A percentile compares a stretch with the other conserved stretches of the same genome.
phyloP scores from a whole-genome alignment of 2,113 vertebrate genomes.

The Psittacara wagleri region DNA sequence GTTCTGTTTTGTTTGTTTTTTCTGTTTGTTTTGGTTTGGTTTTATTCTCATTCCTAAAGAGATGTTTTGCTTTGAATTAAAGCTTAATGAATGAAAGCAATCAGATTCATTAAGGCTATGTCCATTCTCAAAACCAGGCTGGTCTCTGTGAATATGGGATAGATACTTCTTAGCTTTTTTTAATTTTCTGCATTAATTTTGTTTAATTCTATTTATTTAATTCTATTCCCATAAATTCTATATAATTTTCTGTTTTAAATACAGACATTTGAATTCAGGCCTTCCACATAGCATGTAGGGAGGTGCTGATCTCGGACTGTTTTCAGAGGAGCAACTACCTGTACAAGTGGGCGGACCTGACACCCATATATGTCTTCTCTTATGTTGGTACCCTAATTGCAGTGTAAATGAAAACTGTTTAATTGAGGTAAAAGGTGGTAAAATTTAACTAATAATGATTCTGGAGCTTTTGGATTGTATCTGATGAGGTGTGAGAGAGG shows the following conservation, averaged over 20 bases:
- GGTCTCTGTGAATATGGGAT: neutral
- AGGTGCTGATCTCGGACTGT: neutral
- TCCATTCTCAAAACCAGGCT: neutral
- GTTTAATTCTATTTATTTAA: no score
- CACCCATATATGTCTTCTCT: neutral
- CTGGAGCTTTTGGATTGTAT: neutral
- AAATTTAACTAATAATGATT: neutral
- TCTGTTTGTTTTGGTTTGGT: neutral
- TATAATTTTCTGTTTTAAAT: no score
- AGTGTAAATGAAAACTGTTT: neutral
- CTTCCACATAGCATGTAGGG: neutral
- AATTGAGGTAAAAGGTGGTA: neutral
- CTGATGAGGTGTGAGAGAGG: neutral
- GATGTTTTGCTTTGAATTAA: neutral
- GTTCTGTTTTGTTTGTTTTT: neutral
- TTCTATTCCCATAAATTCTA: no score
- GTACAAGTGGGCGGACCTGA: neutral
- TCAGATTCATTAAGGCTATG: neutral
- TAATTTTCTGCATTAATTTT: no score
- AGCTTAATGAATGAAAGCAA: neutral
- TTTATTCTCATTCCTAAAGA: neutral
- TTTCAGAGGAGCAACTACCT: neutral
- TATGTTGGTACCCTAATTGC: accelerated
- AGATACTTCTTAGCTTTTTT: neutral
- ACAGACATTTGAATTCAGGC: neutral